These are phyloP conservation scores for Tetrao urogallus DNA, from an alignment of 2,113 vertebrate species.

Conservation along the genomic window DNA sequence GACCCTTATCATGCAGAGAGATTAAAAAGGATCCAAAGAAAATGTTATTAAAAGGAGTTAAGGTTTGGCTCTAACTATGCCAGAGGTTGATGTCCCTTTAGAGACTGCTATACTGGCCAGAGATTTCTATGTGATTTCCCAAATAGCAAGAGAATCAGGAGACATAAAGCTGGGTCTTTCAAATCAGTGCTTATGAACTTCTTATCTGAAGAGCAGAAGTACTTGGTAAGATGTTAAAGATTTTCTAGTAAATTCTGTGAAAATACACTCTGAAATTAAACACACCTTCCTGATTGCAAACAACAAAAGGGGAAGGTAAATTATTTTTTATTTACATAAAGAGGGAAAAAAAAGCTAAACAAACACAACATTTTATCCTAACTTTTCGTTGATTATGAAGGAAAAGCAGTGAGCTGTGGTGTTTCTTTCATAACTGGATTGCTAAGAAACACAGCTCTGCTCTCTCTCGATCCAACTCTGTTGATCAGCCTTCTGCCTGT, in stretches of 20 bases:
- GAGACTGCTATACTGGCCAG: background rate
- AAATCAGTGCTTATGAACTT: background rate
- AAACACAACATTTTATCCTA: background rate
- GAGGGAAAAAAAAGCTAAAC: background rate
- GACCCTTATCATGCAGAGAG: background rate
- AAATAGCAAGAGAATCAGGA: background rate
- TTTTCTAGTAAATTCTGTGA: background rate
- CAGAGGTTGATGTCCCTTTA: background rate
- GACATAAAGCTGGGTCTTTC: background rate
- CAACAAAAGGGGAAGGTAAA: background rate
- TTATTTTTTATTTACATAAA: background rate
- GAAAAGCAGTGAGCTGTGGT: background rate
- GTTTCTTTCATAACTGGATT: background rate
- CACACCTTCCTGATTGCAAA: background rate
- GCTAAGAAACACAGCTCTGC: background rate
- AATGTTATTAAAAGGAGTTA: background rate
- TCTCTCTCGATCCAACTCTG: background rate
- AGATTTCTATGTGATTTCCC: background rate
- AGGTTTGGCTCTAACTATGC: background rate
- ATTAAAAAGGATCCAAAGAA: background rate
- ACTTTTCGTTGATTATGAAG: background rate
- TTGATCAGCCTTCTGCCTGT: background rate
- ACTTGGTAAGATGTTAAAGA: background rate
- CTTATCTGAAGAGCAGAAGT: background rate
- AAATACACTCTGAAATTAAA: background rate